phyloP scores from a whole-genome alignment of 1,140 invertebrate species.

The Marisa cornuarietis region DNA sequence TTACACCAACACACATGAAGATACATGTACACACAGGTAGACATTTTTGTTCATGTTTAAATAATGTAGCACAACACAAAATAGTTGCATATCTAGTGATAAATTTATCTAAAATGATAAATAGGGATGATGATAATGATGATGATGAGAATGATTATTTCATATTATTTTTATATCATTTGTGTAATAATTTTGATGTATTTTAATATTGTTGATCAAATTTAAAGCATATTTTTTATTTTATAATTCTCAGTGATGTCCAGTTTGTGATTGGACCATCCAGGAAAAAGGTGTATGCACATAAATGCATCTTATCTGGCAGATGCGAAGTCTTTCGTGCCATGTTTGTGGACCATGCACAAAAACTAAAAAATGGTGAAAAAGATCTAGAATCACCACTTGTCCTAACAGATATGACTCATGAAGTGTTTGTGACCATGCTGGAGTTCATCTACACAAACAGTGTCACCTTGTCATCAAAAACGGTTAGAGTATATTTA shows the following conservation, averaged over 20 bases:
- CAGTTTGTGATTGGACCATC: conserved; percentile 61
- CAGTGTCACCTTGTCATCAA: conserved; percentile 57
- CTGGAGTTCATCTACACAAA: conserved; percentile 65
- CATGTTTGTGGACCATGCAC: conserved; percentile 60
- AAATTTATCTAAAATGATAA: not conserved
- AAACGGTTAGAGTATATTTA: conserved; percentile 50
- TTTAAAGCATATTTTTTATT: conserved; percentile 63
- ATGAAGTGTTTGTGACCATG: conserved; percentile 61
- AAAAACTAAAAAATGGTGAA: conserved; percentile 42
- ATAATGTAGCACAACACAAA: not conserved
- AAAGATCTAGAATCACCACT: conserved; percentile 53
- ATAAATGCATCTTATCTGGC: conserved; percentile 61
- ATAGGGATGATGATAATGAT: not conserved
- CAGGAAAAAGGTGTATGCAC: conserved; percentile 60
- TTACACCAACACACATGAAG: not conserved
- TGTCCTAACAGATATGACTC: conserved; percentile 59
- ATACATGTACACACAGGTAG: not conserved
- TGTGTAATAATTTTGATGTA: not conserved
- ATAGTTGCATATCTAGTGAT: not conserved
- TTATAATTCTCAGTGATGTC: conserved; percentile 69
- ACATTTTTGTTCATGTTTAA: not conserved
- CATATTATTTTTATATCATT: not conserved
- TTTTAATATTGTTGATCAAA: not conserved
- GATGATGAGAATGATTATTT: not conserved
- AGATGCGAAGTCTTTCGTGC: conserved; percentile 64